Base-by-base conservation (phyloP, 2,113 vertebrate species). In the Xenopus laevis region DNA sequence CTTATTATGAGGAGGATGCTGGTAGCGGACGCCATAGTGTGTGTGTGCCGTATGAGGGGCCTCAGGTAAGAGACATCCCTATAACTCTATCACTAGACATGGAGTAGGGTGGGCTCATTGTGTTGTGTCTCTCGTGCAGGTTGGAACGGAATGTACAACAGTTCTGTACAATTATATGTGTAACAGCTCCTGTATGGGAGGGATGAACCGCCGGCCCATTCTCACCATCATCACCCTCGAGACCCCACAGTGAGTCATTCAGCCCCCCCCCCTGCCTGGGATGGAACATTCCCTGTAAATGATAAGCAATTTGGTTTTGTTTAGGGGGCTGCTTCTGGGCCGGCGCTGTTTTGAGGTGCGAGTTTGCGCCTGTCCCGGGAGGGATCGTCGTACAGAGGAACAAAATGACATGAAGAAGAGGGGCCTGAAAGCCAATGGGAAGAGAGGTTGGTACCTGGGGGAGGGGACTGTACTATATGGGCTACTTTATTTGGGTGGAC, bases 131-230 rank as follows among this genome's bases (percentile, higher is more conserved):
- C 1, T 40, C 33, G 59, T 40, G 0, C 68, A 96, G 95, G 73
- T 91, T 1, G 95, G 93, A 15, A 89, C 92, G 0, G 89, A 90
- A 11, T 91, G 78, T 12, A 92, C 90, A 0, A 93, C 92, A 0
- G 77, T 96, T 20, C 85, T 95, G 15, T 87, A 94, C 10, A 94
- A 90, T 55, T 96, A 83, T 23, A 95, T 96, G 94, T 96, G 95
- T 53, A 95, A 96, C 79, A 95, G 93, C 27, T 94, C 92, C 10
- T 96, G 95, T 78, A 91, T 93, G 91, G 94, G 95, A 0, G 95
- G 94, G 5, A 96, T 96, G 95, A 95, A 94, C 78, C 86, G 94
- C 0, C 74, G 95, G 0, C 92, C 93, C 10, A 96, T 96, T 78
- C 82, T 94, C 2, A 90, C 92, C 47, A 94, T 96, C 71, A 79